Percentiles rank a stretch among this genome's conserved stretches.
phyloP scores from a whole-genome alignment of 2,888 invertebrate species.

The Drosophila aldrichi region DNA sequence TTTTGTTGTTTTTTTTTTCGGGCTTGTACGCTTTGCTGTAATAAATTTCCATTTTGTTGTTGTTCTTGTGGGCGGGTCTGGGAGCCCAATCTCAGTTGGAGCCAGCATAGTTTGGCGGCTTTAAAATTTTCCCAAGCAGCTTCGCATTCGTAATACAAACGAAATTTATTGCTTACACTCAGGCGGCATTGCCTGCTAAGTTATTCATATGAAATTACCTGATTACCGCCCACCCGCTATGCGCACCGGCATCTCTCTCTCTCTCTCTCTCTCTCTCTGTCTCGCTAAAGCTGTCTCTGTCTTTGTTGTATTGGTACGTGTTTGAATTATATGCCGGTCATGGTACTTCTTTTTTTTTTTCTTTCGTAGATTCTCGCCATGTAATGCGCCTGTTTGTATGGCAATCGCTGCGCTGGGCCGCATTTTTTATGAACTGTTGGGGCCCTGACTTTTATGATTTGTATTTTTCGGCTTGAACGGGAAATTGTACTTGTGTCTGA shows the following conservation, averaged over 20 bases:
- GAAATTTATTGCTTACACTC: slow-evolving; percentile 75
- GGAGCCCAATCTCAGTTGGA: slow-evolving; percentile 60
- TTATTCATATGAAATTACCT: slow-evolving; percentile 80
- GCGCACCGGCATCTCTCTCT: neutral
- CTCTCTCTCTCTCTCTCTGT: slow-evolving; percentile 6
- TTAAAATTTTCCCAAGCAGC: slow-evolving; percentile 75
- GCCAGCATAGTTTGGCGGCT: slow-evolving; percentile 68
- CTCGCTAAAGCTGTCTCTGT: slow-evolving; percentile 10
- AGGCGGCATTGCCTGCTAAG: slow-evolving; percentile 72
- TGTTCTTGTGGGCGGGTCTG: slow-evolving; percentile 18
- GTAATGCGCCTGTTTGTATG: slow-evolving; percentile 76
- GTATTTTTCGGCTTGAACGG: slow-evolving; percentile 53
- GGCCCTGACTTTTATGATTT: slow-evolving; percentile 76
- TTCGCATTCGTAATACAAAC: slow-evolving; percentile 72
- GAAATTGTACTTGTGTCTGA: slow-evolving; percentile 44
- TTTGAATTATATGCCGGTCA: slow-evolving; percentile 78
- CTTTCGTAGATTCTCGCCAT: slow-evolving; percentile 37
- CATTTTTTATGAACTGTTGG: slow-evolving; percentile 76
- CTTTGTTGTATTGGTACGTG: slow-evolving; percentile 68
- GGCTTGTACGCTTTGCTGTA: slow-evolving; percentile 48
- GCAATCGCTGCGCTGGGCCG: slow-evolving; percentile 75
- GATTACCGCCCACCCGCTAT: slow-evolving; percentile 63
- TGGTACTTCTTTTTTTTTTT: slow-evolving; percentile 29
- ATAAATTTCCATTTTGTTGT: slow-evolving; percentile 71
- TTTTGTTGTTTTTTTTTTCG: neutral